Evolutionary conservation across 2,113 vertebrate genomes (phyloP).

Genomic region (Eurypyga helias): DNA sequence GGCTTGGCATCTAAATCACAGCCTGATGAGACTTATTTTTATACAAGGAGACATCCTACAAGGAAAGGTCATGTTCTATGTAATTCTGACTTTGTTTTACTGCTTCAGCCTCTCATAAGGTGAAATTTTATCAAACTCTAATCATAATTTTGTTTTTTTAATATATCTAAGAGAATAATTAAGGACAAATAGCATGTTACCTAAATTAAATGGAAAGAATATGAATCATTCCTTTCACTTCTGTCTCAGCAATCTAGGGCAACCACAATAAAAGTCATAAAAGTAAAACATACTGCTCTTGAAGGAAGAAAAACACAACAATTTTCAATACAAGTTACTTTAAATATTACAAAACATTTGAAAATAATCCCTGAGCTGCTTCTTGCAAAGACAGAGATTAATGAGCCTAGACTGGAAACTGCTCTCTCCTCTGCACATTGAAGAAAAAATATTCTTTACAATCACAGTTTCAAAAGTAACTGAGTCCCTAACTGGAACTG

Average conservation of each 20-base stretch:
- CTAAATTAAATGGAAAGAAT: conserved; percentile 69
- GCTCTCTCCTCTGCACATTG: accelerated
- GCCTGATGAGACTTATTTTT: conserved; percentile 46
- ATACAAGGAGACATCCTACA: not conserved
- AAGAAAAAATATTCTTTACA: not conserved
- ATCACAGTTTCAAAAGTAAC: not conserved
- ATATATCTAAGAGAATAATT: conserved; percentile 30
- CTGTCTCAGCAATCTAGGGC: conserved; percentile 59
- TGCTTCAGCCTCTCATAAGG: not conserved
- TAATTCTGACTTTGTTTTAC: conserved; percentile 34
- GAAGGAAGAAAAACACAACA: not conserved
- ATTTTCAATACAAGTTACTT: not conserved
- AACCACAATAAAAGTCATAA: conserved; percentile 47
- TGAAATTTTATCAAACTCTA: not conserved
- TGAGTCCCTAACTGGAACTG: not conserved
- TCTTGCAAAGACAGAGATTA: not conserved
- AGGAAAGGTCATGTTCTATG: conserved; percentile 23
- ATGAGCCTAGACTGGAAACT: not conserved
- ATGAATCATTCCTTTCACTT: conserved; percentile 61
- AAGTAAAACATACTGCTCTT: conserved; percentile 40
- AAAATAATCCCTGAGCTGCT: not conserved
- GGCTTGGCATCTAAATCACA: conserved; percentile 26
- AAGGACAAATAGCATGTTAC: conserved; percentile 58
- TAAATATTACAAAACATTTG: not conserved
- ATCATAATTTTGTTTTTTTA: not conserved